Evolutionary conservation across 2,888 invertebrate species (phyloP).

Genomic region (Meiosimyza decipiens): DNA sequence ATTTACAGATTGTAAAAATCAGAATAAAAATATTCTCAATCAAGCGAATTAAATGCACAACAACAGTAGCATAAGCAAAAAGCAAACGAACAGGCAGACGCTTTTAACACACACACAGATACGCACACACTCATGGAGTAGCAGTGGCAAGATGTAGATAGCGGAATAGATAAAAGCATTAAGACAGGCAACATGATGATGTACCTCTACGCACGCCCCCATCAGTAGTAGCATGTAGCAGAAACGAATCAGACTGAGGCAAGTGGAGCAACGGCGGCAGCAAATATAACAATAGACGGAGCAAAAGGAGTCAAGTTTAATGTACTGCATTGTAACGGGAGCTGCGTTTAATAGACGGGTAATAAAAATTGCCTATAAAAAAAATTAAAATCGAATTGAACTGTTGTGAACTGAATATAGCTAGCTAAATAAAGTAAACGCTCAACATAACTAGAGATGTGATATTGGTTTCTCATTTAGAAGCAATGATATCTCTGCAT

Average conservation of each 20-base stretch:
- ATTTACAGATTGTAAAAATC: slow-evolving; percentile 35
- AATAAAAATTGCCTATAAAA: slow-evolving; percentile 29
- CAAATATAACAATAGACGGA: neutral
- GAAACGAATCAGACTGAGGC: neutral
- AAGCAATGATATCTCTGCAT: too few relatives aligned
- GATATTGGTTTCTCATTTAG: too few relatives aligned
- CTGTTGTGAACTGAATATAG: too few relatives aligned
- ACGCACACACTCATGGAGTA: neutral
- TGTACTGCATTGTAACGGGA: slow-evolving; percentile 28
- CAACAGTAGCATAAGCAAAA: neutral
- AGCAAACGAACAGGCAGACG: neutral
- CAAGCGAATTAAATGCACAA: slow-evolving; percentile 27
- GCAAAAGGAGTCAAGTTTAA: slow-evolving; percentile 28
- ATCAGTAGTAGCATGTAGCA: neutral
- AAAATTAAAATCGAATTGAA: too few relatives aligned
- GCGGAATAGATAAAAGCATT: slow-evolving; percentile 18
- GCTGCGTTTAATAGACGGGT: slow-evolving; percentile 29
- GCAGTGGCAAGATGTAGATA: neutral
- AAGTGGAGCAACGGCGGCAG: too few relatives aligned
- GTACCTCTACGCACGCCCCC: neutral
- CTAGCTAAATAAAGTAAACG: too few relatives aligned
- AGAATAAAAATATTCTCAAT: slow-evolving; percentile 22
- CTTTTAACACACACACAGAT: neutral
- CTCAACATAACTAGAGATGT: too few relatives aligned
- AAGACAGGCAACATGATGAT: slow-evolving; percentile 13